A percentile compares a stretch with the other conserved stretches of the same genome.
phyloP scores from a whole-genome alignment of 2,113 vertebrate species.

The Amazona guildingii region DNA sequence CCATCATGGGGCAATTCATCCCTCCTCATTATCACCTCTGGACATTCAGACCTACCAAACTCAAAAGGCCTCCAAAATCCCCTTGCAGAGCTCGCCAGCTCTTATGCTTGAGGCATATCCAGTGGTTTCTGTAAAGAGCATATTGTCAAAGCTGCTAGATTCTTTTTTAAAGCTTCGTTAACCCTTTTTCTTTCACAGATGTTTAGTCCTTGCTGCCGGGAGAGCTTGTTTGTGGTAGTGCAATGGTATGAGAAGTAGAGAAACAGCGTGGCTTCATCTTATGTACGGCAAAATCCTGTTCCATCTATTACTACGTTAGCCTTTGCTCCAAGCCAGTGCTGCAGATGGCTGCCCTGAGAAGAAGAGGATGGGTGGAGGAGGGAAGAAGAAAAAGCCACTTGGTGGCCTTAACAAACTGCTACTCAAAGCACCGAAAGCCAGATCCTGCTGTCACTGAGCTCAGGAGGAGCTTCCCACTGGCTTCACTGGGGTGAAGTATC shows the following conservation, averaged over 20 bases:
- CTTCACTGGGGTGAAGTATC: neutral
- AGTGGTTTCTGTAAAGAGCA: neutral
- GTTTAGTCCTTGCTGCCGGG: neutral
- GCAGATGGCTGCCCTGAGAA: neutral
- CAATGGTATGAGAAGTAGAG: neutral
- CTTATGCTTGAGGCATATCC: neutral
- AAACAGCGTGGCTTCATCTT: neutral
- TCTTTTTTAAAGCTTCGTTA: neutral
- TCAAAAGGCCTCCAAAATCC: neutral
- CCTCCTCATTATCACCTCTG: neutral
- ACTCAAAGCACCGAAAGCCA: neutral
- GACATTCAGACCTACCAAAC: neutral
- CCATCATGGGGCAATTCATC: neutral
- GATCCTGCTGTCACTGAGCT: neutral
- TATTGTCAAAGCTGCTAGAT: neutral
- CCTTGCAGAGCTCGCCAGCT: neutral
- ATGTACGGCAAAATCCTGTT: neutral
- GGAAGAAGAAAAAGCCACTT: neutral
- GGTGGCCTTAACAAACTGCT: neutral
- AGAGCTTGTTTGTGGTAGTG: neutral
- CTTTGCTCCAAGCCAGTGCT: neutral
- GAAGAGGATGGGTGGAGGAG: rapidly evolving
- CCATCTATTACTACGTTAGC: rapidly evolving
- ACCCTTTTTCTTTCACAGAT: neutral
- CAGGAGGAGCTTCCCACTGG: neutral